These are phyloP conservation scores for Sciaenops ocellatus DNA, from an alignment of 2,797 vertebrate species.

Conservation along the genomic window DNA sequence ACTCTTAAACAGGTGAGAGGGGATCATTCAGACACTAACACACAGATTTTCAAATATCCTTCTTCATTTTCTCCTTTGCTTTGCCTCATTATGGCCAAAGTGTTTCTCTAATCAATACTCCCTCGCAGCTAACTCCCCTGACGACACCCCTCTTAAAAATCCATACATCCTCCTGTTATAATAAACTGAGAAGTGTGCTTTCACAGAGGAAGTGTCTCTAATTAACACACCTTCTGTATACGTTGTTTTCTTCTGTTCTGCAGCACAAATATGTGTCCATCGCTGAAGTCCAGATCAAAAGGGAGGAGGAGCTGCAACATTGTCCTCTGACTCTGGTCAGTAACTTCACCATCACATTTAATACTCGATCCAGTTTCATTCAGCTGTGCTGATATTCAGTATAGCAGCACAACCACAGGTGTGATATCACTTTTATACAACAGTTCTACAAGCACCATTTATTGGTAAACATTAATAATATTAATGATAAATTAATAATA, in stretches of 20 bases:
- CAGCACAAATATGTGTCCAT: constrained; percentile 98
- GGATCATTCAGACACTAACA: background rate
- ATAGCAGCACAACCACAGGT: too few relatives aligned
- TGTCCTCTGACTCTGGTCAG: constrained; percentile 96
- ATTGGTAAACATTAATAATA: too few relatives aligned
- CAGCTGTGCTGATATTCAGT: too few relatives aligned
- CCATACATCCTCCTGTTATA: constrained; percentile 23
- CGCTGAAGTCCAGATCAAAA: constrained; percentile 94
- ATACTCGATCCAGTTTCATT: background rate
- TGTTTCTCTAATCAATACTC: constrained; percentile 41
- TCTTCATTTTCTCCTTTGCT: background rate
- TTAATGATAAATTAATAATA: too few relatives aligned
- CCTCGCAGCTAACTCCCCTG: constrained; percentile 5
- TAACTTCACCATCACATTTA: background rate
- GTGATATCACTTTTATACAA: too few relatives aligned
- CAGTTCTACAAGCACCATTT: too few relatives aligned
- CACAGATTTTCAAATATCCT: background rate
- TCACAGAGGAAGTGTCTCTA: constrained; percentile 23
- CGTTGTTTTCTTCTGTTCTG: background rate
- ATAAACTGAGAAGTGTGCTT: constrained; percentile 12
- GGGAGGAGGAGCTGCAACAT: constrained; percentile 93
- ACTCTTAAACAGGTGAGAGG: constrained; percentile 93
- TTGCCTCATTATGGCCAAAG: constrained; percentile 3
- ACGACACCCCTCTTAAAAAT: constrained; percentile 48
- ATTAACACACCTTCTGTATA: constrained; percentile 27